Conservation (phyloP, 2,888 invertebrate species). For the Pseudoips prasinana region DNA sequence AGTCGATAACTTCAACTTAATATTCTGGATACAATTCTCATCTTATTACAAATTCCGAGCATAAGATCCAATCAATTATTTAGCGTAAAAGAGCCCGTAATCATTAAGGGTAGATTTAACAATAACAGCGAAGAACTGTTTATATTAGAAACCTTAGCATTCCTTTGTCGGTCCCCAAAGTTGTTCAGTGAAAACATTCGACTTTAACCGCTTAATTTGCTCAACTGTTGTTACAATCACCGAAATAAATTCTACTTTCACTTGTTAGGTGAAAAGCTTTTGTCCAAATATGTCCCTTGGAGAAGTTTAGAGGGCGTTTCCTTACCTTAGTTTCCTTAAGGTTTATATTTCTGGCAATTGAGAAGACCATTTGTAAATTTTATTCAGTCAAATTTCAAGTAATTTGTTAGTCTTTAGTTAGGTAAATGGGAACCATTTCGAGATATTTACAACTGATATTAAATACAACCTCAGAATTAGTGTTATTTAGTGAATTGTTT, state of each 20-base stretch:
- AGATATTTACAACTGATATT: too few species aligned
- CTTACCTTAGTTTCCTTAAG: constrained; percentile 16
- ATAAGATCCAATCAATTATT: constrained; percentile 22
- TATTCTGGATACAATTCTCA: constrained; percentile 17
- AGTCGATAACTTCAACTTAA: too few species aligned
- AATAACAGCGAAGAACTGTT: too few species aligned
- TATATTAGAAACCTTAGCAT: too few species aligned
- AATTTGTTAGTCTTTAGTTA: too few species aligned
- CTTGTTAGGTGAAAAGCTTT: constrained; percentile 28
- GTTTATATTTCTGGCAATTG: constrained; percentile 16
- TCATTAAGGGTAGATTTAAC: too few species aligned
- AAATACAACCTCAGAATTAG: too few species aligned
- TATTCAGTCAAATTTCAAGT: constrained; percentile 7
- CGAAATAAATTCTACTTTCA: constrained; percentile 37
- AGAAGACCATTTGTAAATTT: constrained; percentile 13
- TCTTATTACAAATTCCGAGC: constrained; percentile 23
- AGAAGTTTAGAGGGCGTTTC: constrained; percentile 18
- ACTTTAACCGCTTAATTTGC: constrained; percentile 25
- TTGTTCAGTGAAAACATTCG: constrained; percentile 18
- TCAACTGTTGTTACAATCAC: constrained; percentile 34
- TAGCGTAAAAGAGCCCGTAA: too few species aligned
- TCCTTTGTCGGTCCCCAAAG: constrained; percentile 14
- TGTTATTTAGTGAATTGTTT: too few species aligned
- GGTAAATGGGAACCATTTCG: too few species aligned
- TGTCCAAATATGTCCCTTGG: constrained; percentile 30